A percentile compares a stretch with the other conserved stretches of the same genome.
Evolutionary conservation across 2,888 invertebrate genomes (phyloP).

Genomic region (Panorpa germanica): DNA sequence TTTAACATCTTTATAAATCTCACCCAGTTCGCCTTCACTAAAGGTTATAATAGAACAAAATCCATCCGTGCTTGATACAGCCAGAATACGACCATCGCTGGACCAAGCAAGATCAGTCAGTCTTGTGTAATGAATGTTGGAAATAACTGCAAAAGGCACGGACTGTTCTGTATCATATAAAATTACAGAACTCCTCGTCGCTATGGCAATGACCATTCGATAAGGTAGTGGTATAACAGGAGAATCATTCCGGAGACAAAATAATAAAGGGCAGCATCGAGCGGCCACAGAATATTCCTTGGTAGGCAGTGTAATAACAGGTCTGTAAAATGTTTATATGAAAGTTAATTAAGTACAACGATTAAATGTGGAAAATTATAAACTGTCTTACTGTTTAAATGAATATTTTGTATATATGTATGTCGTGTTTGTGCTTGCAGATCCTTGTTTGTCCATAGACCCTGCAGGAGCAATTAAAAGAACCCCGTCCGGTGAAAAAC

Average conservation of each 20-base stretch:
- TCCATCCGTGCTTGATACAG: slow-evolving; percentile 77
- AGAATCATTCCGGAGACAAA: slow-evolving; percentile 36
- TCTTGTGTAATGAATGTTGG: slow-evolving; percentile 78
- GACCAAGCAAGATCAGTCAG: slow-evolving; percentile 83
- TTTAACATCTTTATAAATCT: slow-evolving; percentile 24
- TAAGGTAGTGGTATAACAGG: slow-evolving; percentile 44
- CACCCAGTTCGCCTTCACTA: slow-evolving; percentile 50
- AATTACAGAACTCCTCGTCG: slow-evolving; percentile 68
- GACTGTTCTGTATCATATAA: slow-evolving; percentile 77
- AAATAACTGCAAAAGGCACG: slow-evolving; percentile 58
- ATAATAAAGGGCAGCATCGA: slow-evolving; percentile 62
- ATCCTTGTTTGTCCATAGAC: slow-evolving; percentile 51
- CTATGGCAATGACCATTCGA: slow-evolving; percentile 79
- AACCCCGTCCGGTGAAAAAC: slow-evolving; percentile 83
- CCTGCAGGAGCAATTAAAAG: slow-evolving; percentile 85
- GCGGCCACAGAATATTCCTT: slow-evolving; percentile 68
- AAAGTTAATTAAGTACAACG: slow-evolving; percentile 6
- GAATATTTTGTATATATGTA: slow-evolving; percentile 38
- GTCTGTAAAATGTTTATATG: slow-evolving; percentile 30
- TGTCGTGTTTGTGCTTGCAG: slow-evolving; percentile 33
- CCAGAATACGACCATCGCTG: slow-evolving; percentile 50
- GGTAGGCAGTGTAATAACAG: slow-evolving; percentile 57
- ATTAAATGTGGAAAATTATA: slow-evolving; percentile 7
- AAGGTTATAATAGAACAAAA: slow-evolving; percentile 76
- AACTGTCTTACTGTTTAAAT: slow-evolving; percentile 33